A percentile compares a stretch with the other conserved stretches of the same genome.
Evolutionary conservation across 2,113 vertebrate species (phyloP).

Genomic region (Lucifuga dentata): DNA sequence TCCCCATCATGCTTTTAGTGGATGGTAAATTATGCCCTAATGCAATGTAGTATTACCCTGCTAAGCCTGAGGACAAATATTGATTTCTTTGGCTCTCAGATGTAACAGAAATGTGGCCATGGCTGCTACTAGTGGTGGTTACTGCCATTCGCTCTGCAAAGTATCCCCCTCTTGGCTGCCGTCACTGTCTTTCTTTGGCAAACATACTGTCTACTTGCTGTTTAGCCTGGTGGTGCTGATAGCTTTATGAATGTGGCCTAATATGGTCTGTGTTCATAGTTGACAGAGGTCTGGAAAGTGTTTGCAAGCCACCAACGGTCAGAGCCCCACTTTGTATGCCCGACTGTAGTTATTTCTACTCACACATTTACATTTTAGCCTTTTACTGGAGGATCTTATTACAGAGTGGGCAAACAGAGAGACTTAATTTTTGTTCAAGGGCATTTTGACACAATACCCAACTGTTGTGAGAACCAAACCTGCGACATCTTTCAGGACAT

Average conservation of each 20-base stretch:
- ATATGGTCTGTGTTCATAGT: slow-evolving; percentile 19
- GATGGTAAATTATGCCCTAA: slow-evolving; percentile 12
- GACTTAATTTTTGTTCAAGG: neutral
- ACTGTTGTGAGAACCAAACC: neutral
- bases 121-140: slow-evolving; percentile 17
- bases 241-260: slow-evolving; percentile 39
- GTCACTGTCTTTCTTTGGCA: slow-evolving; percentile 31
- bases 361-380: neutral
- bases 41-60: slow-evolving; percentile 2
- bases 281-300: slow-evolving; percentile 23
- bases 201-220: slow-evolving; percentile 21
- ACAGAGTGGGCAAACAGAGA: neutral
- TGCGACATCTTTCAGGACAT: neutral
- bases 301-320: slow-evolving; percentile 10
- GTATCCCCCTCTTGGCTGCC: slow-evolving; percentile 23
- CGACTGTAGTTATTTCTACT: slow-evolving; percentile 2
- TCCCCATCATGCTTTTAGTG: slow-evolving; percentile 9
- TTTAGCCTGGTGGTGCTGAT: slow-evolving; percentile 19
- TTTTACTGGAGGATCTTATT: neutral
- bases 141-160: slow-evolving; percentile 19
- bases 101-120: slow-evolving; percentile 12
- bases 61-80: neutral
- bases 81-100: slow-evolving; percentile 14
- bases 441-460: neutral
- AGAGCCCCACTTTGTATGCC: neutral